Evolutionary conservation across 2,888 invertebrate genomes (phyloP), one percentile per base, ranked within the genome.

Genomic region (Hyalella azteca): DNA sequence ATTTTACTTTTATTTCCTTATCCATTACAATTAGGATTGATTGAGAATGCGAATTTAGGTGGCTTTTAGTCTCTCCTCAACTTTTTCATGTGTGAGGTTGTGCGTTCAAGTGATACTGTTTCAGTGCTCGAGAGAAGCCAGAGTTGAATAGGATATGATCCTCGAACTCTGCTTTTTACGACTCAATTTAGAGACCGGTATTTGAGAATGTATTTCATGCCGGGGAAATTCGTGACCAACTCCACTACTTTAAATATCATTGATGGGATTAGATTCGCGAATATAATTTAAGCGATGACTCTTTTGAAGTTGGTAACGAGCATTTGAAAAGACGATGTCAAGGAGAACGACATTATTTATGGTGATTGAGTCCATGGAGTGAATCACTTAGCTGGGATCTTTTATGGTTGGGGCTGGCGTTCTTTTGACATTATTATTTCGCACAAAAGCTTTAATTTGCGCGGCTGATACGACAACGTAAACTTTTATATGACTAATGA

Each of bases 301-400:
- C 66, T 66, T 66, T 66, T 66, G 66, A 66, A 36, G 54, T 39
- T 2, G 66, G 66, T 66, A 66, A 66, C 66, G 66, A 66, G 66
- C 66, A 36, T 66, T 60, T 66, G 36, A 66, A 36, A 36, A 36
- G 66, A 11, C 66, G 66, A 36, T 66, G 66, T 66, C 66, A 66
- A 66, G 66, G 66, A 5, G 66, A 66, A 15, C 66, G 1, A n/a
- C 39, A 36, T 66, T 66, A 66, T 66, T 66, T 66, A 66, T 66
- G 66, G 29, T 66, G 66, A 66, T 66, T 66, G 66, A 66, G 36
- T 29, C 66, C 39, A 66, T 66, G 66, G 19, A 66, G 36, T 15
- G 66, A 66, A 66, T 66, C 66, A 66, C 66, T 66, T 66, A 66
- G 66, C 13, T 9, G n/a, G 36, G 29, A 22, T 66, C 29, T 29